These are phyloP conservation scores for Oncorhynchus clarkii DNA, from an alignment of 2,113 vertebrate species.

Conservation along the genomic window DNA sequence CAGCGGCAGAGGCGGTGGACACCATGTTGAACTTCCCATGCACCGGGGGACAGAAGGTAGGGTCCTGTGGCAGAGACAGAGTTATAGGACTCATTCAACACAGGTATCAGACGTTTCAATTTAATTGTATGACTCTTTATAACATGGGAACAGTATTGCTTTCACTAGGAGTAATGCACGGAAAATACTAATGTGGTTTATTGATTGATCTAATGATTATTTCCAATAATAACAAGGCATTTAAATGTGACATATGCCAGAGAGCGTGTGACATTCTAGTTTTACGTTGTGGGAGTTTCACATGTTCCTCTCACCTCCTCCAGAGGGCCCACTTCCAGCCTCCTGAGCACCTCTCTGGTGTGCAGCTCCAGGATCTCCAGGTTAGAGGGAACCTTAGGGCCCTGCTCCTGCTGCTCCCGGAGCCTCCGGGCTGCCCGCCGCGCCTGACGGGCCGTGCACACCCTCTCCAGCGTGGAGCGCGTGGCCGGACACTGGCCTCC, in stretches of 20 bases:
- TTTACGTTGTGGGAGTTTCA: neutral
- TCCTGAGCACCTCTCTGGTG: constrained; percentile 90
- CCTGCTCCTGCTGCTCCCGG: constrained; percentile 76
- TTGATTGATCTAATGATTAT: no score
- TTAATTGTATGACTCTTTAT: no score
- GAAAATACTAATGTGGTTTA: no score
- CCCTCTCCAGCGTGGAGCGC: constrained; percentile 80
- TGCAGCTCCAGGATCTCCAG: constrained; percentile 94
- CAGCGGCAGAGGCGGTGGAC: constrained; percentile 87
- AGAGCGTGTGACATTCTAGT: no score
- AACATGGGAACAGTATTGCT: no score
- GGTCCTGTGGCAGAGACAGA: constrained; percentile 73
- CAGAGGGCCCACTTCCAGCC: constrained; percentile 89
- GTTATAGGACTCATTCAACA: neutral
- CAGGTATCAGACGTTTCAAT: no score
- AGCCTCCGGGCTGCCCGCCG: constrained; percentile 82
- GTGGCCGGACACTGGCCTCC: constrained; percentile 76
- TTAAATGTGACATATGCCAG: no score
- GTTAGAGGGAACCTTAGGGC: constrained; percentile 83
- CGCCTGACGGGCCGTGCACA: constrained; percentile 77
- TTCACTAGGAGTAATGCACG: no score
- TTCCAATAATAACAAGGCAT: no score
- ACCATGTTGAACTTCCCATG: constrained; percentile 91
- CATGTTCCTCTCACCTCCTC: constrained; percentile 70
- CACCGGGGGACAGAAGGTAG: constrained; percentile 77